Percentiles rank a stretch among this genome's conserved stretches.
Evolutionary conservation across 1,140 invertebrate species (phyloP).

Genomic region (Thalassaphorura encarpata): DNA sequence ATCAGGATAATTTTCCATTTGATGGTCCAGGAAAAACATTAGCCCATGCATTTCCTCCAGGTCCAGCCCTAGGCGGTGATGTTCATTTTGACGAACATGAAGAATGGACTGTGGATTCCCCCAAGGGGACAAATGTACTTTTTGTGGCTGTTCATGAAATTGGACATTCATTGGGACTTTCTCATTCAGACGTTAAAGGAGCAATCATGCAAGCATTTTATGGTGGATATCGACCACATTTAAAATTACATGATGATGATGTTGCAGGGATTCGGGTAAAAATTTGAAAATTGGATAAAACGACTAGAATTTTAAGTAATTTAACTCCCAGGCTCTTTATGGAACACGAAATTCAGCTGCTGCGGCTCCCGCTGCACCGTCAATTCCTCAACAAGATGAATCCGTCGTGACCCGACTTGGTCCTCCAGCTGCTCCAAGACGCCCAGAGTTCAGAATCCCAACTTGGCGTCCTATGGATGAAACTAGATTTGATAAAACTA

Average conservation of each 20-base stretch:
- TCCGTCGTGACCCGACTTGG: too few relatives aligned
- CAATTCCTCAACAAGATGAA: too few relatives aligned
- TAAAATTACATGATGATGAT: conserved; percentile 19
- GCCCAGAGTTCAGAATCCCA: too few relatives aligned
- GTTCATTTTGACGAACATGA: conserved; percentile 85
- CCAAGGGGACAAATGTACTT: conserved; percentile 52
- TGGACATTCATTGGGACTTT: conserved; percentile 81
- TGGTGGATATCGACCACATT: conserved; percentile 39
- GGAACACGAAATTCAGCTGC: too few relatives aligned
- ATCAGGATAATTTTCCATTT: conserved; percentile 48
- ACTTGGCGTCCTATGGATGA: too few relatives aligned
- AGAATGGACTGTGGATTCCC: conserved; percentile 6
- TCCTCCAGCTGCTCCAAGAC: too few relatives aligned
- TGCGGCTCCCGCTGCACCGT: too few relatives aligned
- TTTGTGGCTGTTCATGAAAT: conserved; percentile 77
- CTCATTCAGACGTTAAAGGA: conserved; percentile 70
- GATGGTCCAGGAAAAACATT: conserved; percentile 57
- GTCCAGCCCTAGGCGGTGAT: conserved; percentile 41
- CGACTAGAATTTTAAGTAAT: neutral
- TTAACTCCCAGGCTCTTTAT: too few relatives aligned
- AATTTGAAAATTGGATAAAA: neutral
- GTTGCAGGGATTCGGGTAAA: conserved; percentile 8
- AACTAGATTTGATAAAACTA: too few relatives aligned
- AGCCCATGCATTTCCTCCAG: conserved; percentile 21
- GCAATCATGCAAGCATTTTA: conserved; percentile 94